These are phyloP conservation scores for Porites divaricata DNA, from an alignment of 92 coral and sea anemone genomes.

Conservation along the genomic window DNA sequence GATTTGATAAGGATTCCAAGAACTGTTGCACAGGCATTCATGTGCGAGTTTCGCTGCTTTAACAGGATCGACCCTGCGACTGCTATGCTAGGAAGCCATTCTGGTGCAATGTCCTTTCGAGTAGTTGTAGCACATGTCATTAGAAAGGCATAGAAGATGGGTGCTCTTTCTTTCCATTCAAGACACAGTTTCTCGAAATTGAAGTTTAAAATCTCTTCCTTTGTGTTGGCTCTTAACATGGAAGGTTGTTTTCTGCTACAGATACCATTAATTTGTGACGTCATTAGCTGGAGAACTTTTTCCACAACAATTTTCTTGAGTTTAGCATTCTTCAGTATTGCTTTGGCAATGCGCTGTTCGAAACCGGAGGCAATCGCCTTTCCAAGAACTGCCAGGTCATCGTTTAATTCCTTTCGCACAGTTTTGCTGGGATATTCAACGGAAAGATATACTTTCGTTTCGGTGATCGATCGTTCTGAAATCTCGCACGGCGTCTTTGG, in stretches of 20 bases:
- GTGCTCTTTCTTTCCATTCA: conserved; percentile 57
- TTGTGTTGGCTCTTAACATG: conserved; percentile 41
- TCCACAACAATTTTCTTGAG: conserved; percentile 37
- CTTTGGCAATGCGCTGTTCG: too few relatives aligned
- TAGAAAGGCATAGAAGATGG: conserved; percentile 50
- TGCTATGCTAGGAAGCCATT: conserved; percentile 51
- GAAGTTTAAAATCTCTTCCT: conserved; percentile 24
- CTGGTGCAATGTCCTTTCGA: neutral
- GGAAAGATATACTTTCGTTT: conserved; percentile 34
- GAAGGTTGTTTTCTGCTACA: conserved; percentile 52
- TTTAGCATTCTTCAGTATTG: conserved; percentile 27
- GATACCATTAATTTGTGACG: conserved; percentile 33
- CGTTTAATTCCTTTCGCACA: conserved; percentile 27
- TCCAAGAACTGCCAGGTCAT: conserved; percentile 39
- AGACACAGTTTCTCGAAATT: conserved; percentile 44
- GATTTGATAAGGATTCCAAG: conserved; percentile 45
- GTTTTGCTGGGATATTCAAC: conserved; percentile 49
- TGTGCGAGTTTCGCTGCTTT: conserved; percentile 49
- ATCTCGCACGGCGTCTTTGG: too few relatives aligned
- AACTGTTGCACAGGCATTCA: conserved; percentile 52
- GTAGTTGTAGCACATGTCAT: conserved; percentile 48
- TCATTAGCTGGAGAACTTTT: conserved; percentile 46
- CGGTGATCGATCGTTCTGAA: too few relatives aligned
- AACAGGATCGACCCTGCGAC: conserved; percentile 57
- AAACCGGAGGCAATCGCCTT: conserved; percentile 54